phyloP scores from a whole-genome alignment of 1,140 invertebrate genomes.

The Paralvinella palmiformis region DNA sequence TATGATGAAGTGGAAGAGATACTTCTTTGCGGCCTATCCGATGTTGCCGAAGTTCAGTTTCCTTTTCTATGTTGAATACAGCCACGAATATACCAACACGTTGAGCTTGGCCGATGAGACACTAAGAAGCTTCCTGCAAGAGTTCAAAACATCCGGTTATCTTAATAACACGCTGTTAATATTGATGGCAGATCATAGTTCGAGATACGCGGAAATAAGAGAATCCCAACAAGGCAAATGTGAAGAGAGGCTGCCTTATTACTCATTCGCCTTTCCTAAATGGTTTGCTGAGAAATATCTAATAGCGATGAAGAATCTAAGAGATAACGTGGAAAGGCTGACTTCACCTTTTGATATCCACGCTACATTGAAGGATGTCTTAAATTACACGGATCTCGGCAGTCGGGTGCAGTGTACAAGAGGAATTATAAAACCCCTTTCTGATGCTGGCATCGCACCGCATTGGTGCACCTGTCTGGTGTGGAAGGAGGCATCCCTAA shows the following conservation, averaged over 20 bases:
- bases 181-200: conserved; percentile 53
- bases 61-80: conserved; percentile 80
- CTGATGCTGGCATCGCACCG: conserved; percentile 80
- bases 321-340: conserved; percentile 56
- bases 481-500: conserved; percentile 59
- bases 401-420: no score
- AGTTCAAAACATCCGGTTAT: conserved; percentile 25
- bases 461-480: conserved; percentile 91
- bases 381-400: conserved; percentile 60
- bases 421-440: no score
- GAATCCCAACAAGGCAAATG: conserved; percentile 70
- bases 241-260: conserved; percentile 82
- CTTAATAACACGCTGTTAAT: conserved; percentile 48
- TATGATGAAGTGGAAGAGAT: conserved; percentile 61
- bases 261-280: conserved; percentile 74
- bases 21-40: conserved; percentile 61
- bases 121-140: conserved; percentile 56
- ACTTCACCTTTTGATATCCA: conserved; percentile 79
- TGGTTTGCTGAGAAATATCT: conserved; percentile 62
- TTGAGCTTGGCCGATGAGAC: conserved; percentile 74
- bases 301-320: conserved; percentile 33
- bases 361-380: conserved; percentile 62
- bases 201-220: conserved; percentile 61
- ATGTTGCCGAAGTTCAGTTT: conserved; percentile 72
- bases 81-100: conserved; percentile 79